These are phyloP conservation scores for Andrena bicolor DNA, from an alignment of 2,888 invertebrate genomes.

Conservation along the genomic window DNA sequence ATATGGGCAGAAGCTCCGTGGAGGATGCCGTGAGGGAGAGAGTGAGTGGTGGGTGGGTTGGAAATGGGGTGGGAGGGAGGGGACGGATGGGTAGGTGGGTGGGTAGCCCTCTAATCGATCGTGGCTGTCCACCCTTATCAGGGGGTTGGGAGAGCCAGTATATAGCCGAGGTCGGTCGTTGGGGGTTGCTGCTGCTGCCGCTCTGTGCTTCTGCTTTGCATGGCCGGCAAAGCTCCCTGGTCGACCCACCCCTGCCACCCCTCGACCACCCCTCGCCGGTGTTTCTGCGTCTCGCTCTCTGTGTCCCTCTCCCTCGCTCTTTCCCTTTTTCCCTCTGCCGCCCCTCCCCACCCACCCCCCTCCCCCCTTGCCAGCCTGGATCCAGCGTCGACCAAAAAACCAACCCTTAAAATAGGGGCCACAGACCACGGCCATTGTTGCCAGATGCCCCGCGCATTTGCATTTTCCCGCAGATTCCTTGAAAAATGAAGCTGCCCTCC, in stretches of 20 bases:
- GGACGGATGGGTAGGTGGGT: conserved; percentile 73
- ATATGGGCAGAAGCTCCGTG: conserved; percentile 73
- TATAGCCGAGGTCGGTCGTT: conserved; percentile 76
- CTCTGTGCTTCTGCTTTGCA: conserved; percentile 79
- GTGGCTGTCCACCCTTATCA: conserved; percentile 85
- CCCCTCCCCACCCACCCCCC: conserved; percentile 43
- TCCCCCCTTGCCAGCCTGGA: no score
- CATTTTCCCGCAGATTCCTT: conserved; percentile 84
- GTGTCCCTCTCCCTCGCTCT: conserved; percentile 48
- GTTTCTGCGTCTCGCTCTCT: conserved; percentile 48
- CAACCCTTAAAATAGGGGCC: conserved; percentile 85
- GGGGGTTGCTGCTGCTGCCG: conserved; percentile 70
- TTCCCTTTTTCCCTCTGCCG: conserved; percentile 41
- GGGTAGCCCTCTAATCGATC: conserved; percentile 85
- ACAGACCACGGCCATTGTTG: conserved; percentile 85
- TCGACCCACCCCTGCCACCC: conserved; percentile 61
- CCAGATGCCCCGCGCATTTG: conserved; percentile 85
- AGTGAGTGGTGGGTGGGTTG: conserved; percentile 64
- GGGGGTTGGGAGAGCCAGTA: conserved; percentile 78
- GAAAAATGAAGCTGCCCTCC: conserved; percentile 82
- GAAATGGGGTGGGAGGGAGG: conserved; percentile 54
- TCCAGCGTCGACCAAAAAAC: conserved; percentile 77
- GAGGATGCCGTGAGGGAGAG: conserved; percentile 66
- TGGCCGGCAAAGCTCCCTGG: conserved; percentile 80
- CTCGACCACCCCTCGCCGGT: conserved; percentile 24